These are phyloP conservation scores for Littorina saxatilis DNA, from an alignment of 1,140 invertebrate species.

Conservation along the genomic window DNA sequence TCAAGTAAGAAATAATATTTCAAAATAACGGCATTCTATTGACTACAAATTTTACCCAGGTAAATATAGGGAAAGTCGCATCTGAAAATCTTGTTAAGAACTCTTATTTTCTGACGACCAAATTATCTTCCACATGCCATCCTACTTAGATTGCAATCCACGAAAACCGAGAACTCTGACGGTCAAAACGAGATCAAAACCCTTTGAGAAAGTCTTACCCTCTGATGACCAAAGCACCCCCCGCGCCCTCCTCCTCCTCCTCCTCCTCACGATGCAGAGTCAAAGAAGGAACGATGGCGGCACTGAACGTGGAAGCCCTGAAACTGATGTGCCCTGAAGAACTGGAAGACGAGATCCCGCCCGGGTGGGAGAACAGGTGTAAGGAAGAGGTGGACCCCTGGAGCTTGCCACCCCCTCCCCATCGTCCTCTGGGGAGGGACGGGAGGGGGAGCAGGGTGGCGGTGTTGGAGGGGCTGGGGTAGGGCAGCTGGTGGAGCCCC, in stretches of 20 bases:
- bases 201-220: neutral
- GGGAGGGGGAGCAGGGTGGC: slow-evolving; percentile 4
- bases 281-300: neutral
- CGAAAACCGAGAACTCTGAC: too few species aligned
- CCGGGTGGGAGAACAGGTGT: slow-evolving; percentile 11
- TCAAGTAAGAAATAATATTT: too few species aligned
- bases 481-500: slow-evolving; percentile 28
- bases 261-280: too few species aligned
- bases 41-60: too few species aligned
- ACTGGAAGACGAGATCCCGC: neutral
- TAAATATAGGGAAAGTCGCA: too few species aligned
- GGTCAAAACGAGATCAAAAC: neutral
- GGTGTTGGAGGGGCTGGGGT: neutral
- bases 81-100: too few species aligned
- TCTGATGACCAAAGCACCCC: too few species aligned
- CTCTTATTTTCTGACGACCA: too few species aligned
- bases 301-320: neutral
- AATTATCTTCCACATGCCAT: too few species aligned
- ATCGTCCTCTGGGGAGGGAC: neutral
- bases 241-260: too few species aligned
- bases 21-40: too few species aligned
- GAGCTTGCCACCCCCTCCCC: neutral
- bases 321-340: slow-evolving; percentile 8
- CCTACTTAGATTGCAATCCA: too few species aligned
- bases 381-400: neutral